Conservation (phyloP, 2,113 vertebrate species). For the mouse (Mus musculus) region GRCm39 chr10:114943501-114944000, state of each 20-base stretch:
- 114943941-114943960: slow-evolving; percentile 62
- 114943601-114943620: slow-evolving; percentile 9
- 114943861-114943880: slow-evolving; percentile 61
- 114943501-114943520: not conserved
- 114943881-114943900: slow-evolving; percentile 74
- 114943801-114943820: slow-evolving; percentile 76
- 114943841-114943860: slow-evolving; percentile 78
- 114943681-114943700: slow-evolving; percentile 43
- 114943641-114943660: not conserved
- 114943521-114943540: slow-evolving; percentile 27
- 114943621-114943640: slow-evolving; percentile 26
- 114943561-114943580: not conserved
- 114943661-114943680: slow-evolving; percentile 16
- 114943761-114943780: slow-evolving; percentile 82
- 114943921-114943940: slow-evolving; percentile 65
- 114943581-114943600: not conserved
- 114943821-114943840: slow-evolving; percentile 80
- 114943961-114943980: slow-evolving; percentile 67
- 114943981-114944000: slow-evolving; percentile 54
- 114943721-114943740: slow-evolving; percentile 48
- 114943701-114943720: slow-evolving; percentile 64
- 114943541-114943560: not conserved
- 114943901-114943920: slow-evolving; percentile 69
- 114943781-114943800: slow-evolving; percentile 80
- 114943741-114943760: slow-evolving; percentile 71